Evolutionary conservation across 2,113 vertebrate genomes (phyloP).

Genomic region (Nycticorax nycticorax): DNA sequence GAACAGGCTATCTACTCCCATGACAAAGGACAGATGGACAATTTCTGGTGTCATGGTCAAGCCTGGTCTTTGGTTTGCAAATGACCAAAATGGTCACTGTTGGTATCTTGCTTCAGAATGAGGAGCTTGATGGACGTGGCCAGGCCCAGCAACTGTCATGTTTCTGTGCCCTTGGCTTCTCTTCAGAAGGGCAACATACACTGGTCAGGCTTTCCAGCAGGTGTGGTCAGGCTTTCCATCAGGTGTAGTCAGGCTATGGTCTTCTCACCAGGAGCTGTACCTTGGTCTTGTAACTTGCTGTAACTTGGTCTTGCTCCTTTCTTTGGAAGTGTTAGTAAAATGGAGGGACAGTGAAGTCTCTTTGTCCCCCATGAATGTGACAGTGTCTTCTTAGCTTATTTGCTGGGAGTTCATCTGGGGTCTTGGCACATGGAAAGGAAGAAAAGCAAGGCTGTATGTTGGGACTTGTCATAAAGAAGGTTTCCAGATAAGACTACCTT

Average conservation of each 20-base stretch:
- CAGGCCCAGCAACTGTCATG: not conserved
- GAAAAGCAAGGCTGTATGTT: not conserved
- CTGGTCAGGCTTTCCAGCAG: not conserved
- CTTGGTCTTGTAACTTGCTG: not conserved
- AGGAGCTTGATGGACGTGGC: not conserved
- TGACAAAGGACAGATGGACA: not conserved
- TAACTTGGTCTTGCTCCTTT: not conserved
- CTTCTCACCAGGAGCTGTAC: not conserved
- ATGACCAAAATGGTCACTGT: not conserved
- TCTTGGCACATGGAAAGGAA: not conserved
- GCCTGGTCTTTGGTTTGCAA: not conserved
- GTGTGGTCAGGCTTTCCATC: not conserved
- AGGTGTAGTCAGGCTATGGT: not conserved
- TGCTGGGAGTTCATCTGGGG: not conserved
- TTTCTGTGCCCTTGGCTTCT: not conserved
- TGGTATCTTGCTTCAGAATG: not conserved
- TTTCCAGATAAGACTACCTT: not conserved
- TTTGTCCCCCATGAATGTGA: not conserved
- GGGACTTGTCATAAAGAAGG: not conserved
- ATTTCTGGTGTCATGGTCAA: not conserved
- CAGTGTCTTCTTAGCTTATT: not conserved
- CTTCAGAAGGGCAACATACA: not conserved
- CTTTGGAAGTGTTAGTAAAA: not conserved
- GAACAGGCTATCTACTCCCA: not conserved
- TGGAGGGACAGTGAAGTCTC: not conserved